A percentile compares a stretch with the other conserved stretches of the same genome.
These are phyloP conservation scores for Acestrorhynchus altus DNA, from an alignment of 2,797 vertebrate species.

Conservation along the genomic window DNA sequence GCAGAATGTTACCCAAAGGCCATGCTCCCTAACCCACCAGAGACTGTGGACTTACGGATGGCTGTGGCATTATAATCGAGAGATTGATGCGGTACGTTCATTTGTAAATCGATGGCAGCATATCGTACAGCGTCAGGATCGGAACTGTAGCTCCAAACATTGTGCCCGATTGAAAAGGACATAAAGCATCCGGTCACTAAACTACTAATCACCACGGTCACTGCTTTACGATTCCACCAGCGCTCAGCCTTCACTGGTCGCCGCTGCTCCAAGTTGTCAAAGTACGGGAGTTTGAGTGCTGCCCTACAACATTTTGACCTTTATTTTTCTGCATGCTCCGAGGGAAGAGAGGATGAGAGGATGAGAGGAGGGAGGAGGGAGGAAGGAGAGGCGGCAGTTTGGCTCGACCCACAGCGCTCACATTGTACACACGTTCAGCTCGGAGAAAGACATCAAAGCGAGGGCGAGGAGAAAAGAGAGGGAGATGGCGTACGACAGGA, in stretches of 20 bases:
- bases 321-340: background rate
- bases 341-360: conserved; percentile 36
- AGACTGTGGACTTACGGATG: too few relatives aligned
- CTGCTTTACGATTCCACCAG: too few relatives aligned
- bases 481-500: conserved; percentile 68
- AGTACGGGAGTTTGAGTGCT: background rate
- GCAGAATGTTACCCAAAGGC: too few relatives aligned
- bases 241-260: too few relatives aligned
- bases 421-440: conserved; percentile 54
- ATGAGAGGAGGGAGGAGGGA: conserved; percentile 47
- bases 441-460: conserved; percentile 58
- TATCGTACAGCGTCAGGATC: too few relatives aligned
- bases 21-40: too few relatives aligned
- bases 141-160: too few relatives aligned
- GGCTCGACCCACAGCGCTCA: conserved; percentile 52
- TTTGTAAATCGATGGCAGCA: too few relatives aligned
- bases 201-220: background rate
- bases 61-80: too few relatives aligned
- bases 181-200: too few relatives aligned
- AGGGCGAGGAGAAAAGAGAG: conserved; percentile 64
- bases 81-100: too few relatives aligned
- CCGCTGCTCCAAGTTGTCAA: background rate
- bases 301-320: conserved; percentile 31
- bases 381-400: conserved; percentile 51
- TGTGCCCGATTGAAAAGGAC: too few relatives aligned